Evolutionary conservation across 2,888 invertebrate species (phyloP), one percentile per base, ranked within the genome.

Genomic region (Litoditis marina): DNA sequence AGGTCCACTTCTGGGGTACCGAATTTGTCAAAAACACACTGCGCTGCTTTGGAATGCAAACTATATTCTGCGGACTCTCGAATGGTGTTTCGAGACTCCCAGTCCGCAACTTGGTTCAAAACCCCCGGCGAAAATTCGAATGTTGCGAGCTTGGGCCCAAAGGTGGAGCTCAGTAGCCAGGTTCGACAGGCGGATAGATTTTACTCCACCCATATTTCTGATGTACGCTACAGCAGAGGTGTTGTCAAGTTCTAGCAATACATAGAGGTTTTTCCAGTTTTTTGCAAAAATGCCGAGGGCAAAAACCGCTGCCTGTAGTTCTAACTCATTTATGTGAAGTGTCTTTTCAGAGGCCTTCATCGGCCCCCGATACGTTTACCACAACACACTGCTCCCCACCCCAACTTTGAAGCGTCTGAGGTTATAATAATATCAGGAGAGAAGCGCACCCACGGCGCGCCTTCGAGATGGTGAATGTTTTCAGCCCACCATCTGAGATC

Each of bases 161-260:
- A 11, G 8, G 19, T 22, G 19, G 19, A 47, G 8, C 47, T 47
- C 58, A 16, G 19, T 28, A 13, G 58, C 58, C 22, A 47, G 22
- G 11, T 61, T 25, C 4, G 22, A 19, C 32, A 58, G 19, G 32
- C 28, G 31, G 28, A 22, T 22, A 28, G 54, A 54, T 1, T 28
- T 2, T 4, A 57, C 32, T 0, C 58, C 58, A 13, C 58, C 58
- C 19, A 51, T 28, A 19, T 60, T 31, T 5, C 54, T 25, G 22
- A 58, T 58, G 19, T 58, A 58, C 25, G 58, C 58, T 22, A 58
- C 58, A 4, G 58, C 54, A 25, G 28, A 25, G 2, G 36, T 19
- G 19, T 58, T 58, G 8, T 58, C 58, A 2, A 57, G 56, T 28
- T 58, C 58, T 27, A 58, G 19, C 11, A 51, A 25, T 19, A 58